phyloP scores from a whole-genome alignment of 2,797 vertebrate species.

The Orestias chungarensis region DNA sequence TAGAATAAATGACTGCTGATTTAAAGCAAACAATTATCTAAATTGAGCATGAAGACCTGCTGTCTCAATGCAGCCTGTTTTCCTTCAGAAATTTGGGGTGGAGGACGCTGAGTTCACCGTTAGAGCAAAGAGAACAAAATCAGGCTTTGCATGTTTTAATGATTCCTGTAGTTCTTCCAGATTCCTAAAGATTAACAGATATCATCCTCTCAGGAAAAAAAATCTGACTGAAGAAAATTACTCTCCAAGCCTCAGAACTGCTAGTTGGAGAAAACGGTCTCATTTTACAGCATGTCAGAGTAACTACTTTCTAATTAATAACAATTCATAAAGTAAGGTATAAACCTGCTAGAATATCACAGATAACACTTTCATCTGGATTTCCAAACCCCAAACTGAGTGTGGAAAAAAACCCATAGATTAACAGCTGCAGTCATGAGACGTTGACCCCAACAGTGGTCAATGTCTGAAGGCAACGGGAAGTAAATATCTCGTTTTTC shows the following conservation, averaged over 20 bases:
- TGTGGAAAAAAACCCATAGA: too few relatives aligned
- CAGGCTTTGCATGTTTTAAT: background rate
- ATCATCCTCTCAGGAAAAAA: background rate
- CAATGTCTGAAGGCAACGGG: too few relatives aligned
- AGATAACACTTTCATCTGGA: too few relatives aligned
- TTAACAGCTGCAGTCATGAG: too few relatives aligned
- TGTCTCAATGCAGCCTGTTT: slow-evolving; percentile 20
- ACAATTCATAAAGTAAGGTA: background rate
- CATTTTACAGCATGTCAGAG: background rate
- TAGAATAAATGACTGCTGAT: too few relatives aligned
- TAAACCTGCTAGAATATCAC: background rate
- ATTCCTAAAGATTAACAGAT: background rate
- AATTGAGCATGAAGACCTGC: too few relatives aligned
- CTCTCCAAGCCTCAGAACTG: background rate
- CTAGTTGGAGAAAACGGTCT: background rate
- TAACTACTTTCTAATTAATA: background rate
- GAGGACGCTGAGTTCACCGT: background rate
- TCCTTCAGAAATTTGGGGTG: background rate
- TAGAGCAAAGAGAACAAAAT: background rate
- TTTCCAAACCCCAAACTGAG: too few relatives aligned
- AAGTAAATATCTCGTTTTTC: too few relatives aligned
- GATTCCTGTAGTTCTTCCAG: background rate
- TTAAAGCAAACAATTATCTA: too few relatives aligned
- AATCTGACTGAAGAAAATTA: background rate
- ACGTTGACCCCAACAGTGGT: too few relatives aligned